Evolutionary conservation across 2,797 vertebrate genomes (phyloP).

Genomic region (Lindbergichthys nudifrons): DNA sequence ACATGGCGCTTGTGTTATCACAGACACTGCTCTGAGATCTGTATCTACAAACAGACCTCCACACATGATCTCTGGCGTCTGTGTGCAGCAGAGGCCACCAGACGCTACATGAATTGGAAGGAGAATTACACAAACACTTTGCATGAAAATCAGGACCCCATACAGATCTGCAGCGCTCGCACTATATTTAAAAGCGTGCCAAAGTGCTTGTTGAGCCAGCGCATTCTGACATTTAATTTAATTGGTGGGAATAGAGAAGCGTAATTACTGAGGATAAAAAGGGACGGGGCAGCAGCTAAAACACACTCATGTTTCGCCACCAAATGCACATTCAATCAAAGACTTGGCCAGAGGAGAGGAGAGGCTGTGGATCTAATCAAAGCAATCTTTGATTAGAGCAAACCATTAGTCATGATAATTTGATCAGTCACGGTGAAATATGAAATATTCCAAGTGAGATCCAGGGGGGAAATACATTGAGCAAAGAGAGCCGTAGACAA

Average conservation of each 20-base stretch:
- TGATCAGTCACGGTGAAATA: conserved; percentile 20
- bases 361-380: conserved; percentile 29
- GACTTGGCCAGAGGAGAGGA: conserved; percentile 31
- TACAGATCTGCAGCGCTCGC: conserved; percentile 8
- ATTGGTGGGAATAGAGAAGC: conserved; percentile 26
- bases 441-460: not conserved
- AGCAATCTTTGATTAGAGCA: conserved; percentile 14
- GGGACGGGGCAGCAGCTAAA: conserved; percentile 23
- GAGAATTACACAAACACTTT: conserved; percentile 14
- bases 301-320: conserved; percentile 24
- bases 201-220: conserved; percentile 13
- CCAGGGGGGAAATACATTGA: not conserved
- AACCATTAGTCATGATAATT: conserved; percentile 7
- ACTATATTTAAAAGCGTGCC: conserved; percentile 15
- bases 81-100: not conserved
- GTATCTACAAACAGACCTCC: not conserved
- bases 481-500: not conserved
- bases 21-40: not conserved
- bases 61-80: conserved; percentile 4
- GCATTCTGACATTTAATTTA: conserved; percentile 39
- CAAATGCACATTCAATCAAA: conserved; percentile 47
- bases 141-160: conserved; percentile 13
- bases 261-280: conserved; percentile 39
- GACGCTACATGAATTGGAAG: not conserved
- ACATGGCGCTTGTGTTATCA: not conserved